phyloP scores from a whole-genome alignment of 2,888 invertebrate genomes.

The Watsonalla cultraria region DNA sequence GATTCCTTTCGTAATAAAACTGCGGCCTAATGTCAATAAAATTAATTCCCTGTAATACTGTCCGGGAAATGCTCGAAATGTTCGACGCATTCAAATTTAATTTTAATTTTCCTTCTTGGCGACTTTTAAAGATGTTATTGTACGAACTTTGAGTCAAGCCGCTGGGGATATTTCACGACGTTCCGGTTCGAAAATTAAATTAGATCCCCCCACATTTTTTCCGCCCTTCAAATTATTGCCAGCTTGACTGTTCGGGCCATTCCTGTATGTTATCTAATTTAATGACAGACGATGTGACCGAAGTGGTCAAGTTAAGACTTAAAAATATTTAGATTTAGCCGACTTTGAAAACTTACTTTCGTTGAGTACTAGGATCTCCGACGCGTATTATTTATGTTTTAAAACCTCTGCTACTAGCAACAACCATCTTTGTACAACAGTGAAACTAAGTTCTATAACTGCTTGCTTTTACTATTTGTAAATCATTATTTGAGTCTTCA shows the following conservation, averaged over 20 bases:
- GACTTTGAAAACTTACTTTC: constrained; percentile 7
- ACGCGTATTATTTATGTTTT: no score
- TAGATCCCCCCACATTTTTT: constrained; percentile 73
- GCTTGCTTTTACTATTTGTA: no score
- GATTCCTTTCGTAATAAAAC: no score
- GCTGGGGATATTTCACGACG: constrained; percentile 69
- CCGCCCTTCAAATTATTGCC: constrained; percentile 68
- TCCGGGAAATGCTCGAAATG: neutral
- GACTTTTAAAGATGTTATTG: constrained; percentile 50
- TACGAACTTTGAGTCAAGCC: constrained; percentile 54
- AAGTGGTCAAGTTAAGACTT: constrained; percentile 12
- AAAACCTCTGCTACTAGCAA: no score
- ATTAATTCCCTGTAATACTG: no score
- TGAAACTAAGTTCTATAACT: no score
- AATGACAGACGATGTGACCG: constrained; percentile 41
- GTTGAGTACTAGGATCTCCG: no score
- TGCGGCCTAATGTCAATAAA: no score
- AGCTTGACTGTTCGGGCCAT: constrained; percentile 48
- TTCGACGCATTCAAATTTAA: constrained; percentile 34
- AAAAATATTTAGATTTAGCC: no score
- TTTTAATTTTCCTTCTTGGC: constrained; percentile 39
- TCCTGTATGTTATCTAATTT: constrained; percentile 57
- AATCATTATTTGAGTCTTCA: no score
- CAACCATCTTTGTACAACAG: no score
- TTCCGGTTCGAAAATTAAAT: constrained; percentile 75